Conservation (phyloP, 2,797 vertebrate genomes). For the Cichlasoma orientale region DNA sequence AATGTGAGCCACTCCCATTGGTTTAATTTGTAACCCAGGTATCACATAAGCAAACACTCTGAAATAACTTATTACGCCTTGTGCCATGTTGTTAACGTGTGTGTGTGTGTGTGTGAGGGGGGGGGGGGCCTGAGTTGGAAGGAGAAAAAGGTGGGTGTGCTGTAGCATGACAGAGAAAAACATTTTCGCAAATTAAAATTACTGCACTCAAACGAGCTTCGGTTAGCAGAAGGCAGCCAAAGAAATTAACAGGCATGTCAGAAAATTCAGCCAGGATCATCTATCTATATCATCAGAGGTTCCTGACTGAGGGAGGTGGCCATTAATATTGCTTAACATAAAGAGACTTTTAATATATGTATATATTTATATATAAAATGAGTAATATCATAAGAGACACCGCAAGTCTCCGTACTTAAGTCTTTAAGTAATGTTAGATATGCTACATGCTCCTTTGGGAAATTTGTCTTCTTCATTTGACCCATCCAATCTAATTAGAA, state of each 20-base stretch:
- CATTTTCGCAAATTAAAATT: constrained; percentile 37
- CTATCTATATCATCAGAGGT: constrained; percentile 24
- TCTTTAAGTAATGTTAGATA: constrained; percentile 30
- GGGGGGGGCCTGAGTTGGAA: constrained; percentile 21
- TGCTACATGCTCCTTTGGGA: constrained; percentile 28
- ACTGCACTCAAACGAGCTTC: constrained; percentile 25
- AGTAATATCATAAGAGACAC: constrained; percentile 25
- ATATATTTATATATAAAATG: constrained; percentile 7
- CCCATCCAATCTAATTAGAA: constrained; percentile 42
- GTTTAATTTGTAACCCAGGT: constrained; percentile 32
- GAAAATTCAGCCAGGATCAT: constrained; percentile 28
- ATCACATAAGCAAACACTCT: background rate
- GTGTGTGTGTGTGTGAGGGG: background rate
- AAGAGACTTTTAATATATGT: constrained; percentile 19
- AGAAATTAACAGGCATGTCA: constrained; percentile 18
- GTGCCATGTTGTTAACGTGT: constrained; percentile 7
- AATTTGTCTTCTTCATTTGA: constrained; percentile 42
- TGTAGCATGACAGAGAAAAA: constrained; percentile 32
- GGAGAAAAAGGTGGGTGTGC: constrained; percentile 15
- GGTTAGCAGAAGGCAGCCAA: constrained; percentile 9
- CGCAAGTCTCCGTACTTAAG: background rate
- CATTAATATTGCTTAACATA: constrained; percentile 15
- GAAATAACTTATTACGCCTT: constrained; percentile 19
- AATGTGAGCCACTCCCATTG: constrained; percentile 31
- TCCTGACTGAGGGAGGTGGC: constrained; percentile 24